Base-by-base conservation (phyloP, 2,888 invertebrate species). In the Catocala fraxini region DNA sequence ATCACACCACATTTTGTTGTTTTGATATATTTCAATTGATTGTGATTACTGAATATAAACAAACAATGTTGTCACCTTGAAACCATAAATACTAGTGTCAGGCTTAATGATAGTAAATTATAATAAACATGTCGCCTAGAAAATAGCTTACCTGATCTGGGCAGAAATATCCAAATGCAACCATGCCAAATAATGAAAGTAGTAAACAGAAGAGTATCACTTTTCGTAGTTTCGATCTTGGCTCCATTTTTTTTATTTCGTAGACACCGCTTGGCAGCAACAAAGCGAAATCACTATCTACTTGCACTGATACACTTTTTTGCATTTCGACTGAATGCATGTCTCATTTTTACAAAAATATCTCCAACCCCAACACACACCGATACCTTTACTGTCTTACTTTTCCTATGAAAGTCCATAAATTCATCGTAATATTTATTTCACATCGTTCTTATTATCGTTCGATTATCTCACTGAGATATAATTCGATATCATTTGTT, bases 91-190 rank as follows among this genome's bases (percentile, higher is more conserved):
- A 15, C 15, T 5, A 7, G 45, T 39, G 33, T 51, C n/a, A 35
- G 7, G 4, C 33, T 47, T 11, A 47, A 25, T 47, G 33, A 13
- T 39, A 3, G 6, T 39, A 51, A 33, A 56, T 49, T 49, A 11
- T 48, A 35, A 33, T 13, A 55, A 43, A 48, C 49, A 6, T 48
- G 12, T 48, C 10, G 12, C 25, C 12, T 41, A 33, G 34, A 12
- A 9, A 13, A 33, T 25, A 35, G 71, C 95, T 95, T 84, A 97
- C 97, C 95, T 97, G 97, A 89, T 98, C 98, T 72, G 97, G 97
- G 88, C 98, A 98, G 86, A 98, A 98, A 90, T 98, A 98, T 83
- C 98, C 98, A 88, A 98, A 97, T 82, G 97, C 98, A 79, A 98
- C 96, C 90, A 98, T 97, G 75, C 98, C 97, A 87, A 97, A 97